phyloP scores from a whole-genome alignment of 2,113 vertebrate species.

The Numida meleagris region DNA sequence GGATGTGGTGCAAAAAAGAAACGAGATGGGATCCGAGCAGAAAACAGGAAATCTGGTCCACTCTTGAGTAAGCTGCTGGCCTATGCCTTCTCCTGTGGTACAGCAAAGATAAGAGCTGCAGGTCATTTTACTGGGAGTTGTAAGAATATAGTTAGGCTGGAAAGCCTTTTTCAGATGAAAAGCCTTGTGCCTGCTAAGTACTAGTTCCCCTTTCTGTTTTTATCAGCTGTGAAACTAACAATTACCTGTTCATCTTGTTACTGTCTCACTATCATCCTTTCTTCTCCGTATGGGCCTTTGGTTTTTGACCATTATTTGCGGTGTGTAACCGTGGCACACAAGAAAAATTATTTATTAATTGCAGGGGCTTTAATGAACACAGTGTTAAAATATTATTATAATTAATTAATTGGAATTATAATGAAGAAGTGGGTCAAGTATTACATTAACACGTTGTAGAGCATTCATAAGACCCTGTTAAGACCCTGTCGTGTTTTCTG shows the following conservation, averaged over 20 bases:
- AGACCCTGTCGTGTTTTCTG: neutral
- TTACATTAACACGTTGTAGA: neutral
- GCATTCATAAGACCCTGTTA: neutral
- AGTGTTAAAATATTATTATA: neutral
- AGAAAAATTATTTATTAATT: neutral
- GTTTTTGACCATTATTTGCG: conserved; percentile 1
- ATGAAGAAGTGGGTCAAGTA: neutral
- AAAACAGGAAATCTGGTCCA: neutral
- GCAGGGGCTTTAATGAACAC: neutral
- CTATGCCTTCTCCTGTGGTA: neutral
- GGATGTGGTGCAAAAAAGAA: neutral
- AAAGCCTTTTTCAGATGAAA: conserved; percentile 1
- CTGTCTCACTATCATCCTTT: neutral
- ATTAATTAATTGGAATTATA: neutral
- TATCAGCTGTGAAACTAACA: neutral
- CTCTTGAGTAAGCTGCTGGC: neutral
- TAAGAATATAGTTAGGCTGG: neutral
- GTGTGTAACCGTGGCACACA: neutral
- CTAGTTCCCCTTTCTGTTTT: neutral
- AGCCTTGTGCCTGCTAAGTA: neutral
- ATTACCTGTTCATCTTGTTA: neutral
- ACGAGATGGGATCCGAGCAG: neutral
- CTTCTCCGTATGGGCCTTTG: neutral
- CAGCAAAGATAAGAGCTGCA: neutral
- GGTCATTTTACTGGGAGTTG: neutral